Evolutionary conservation across 2,113 vertebrate genomes (phyloP).

Genomic region (Carassius gibelio): DNA sequence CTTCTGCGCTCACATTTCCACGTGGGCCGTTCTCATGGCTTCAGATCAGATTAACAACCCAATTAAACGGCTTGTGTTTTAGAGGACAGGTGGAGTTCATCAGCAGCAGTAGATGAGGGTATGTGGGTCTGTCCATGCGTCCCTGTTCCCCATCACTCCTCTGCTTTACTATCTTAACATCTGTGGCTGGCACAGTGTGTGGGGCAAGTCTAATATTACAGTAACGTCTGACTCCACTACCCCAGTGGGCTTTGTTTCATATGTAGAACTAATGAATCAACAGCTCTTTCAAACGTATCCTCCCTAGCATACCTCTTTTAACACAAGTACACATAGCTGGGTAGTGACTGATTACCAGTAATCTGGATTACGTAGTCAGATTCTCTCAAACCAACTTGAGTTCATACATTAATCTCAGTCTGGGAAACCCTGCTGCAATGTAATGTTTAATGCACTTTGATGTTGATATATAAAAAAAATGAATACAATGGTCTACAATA

Average conservation of each 20-base stretch:
- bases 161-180: background rate
- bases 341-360: background rate
- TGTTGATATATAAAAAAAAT: no score
- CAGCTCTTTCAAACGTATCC: background rate
- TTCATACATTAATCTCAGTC: no score
- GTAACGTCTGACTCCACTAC: background rate
- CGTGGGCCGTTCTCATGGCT: slow-evolving; percentile 6
- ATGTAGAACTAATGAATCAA: background rate
- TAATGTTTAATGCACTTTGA: no score
- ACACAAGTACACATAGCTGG: background rate
- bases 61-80: no score
- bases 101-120: no score
- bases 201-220: slow-evolving; percentile 20
- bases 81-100: no score
- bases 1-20: slow-evolving; percentile 19
- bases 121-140: no score
- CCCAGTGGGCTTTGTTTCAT: background rate
- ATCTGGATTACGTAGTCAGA: background rate
- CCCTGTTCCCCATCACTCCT: background rate
- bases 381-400: no score
- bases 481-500: no score
- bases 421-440: no score
- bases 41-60: no score
- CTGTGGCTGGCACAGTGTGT: slow-evolving; percentile 9
- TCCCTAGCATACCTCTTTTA: background rate